A percentile compares a stretch with the other conserved stretches of the same genome.
phyloP scores from a whole-genome alignment of 2,113 vertebrate species.

The Scortum barcoo region DNA sequence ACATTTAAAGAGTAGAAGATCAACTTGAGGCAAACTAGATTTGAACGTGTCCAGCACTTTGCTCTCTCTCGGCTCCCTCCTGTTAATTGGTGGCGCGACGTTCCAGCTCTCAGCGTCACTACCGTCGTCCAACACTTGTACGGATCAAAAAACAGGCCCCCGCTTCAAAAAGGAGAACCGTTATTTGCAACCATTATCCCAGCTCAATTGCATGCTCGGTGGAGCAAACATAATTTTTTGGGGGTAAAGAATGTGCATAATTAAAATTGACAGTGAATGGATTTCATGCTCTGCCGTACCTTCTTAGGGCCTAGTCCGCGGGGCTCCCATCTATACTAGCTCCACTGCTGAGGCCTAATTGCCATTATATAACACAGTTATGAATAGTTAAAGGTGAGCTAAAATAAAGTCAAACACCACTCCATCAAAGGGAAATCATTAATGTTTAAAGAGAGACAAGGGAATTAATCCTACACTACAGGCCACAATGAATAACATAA shows the following conservation, averaged over 20 bases:
- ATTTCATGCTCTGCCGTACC: slow-evolving; percentile 64
- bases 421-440: slow-evolving; percentile 72
- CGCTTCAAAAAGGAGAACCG: slow-evolving; percentile 1
- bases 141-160: slow-evolving; percentile 22
- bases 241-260: slow-evolving; percentile 49
- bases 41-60: background rate
- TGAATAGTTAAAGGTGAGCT: slow-evolving; percentile 77
- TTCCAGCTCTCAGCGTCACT: background rate
- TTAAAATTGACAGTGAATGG: slow-evolving; percentile 61
- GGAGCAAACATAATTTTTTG: slow-evolving; percentile 44
- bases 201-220: slow-evolving; percentile 39
- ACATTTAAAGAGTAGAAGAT: slow-evolving; percentile 53
- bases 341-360: slow-evolving; percentile 56
- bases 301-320: slow-evolving; percentile 36
- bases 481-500: slow-evolving; percentile 62
- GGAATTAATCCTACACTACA: slow-evolving; percentile 61
- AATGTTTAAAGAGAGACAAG: slow-evolving; percentile 70
- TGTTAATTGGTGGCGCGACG: slow-evolving; percentile 14
- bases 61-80: background rate
- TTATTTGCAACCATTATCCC: slow-evolving; percentile 50
- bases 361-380: slow-evolving; percentile 66
- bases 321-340: slow-evolving; percentile 40
- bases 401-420: slow-evolving; percentile 74
- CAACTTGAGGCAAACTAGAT: slow-evolving; percentile 30
- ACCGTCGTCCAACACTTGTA: background rate